Percentiles rank a stretch among this genome's conserved stretches.
Evolutionary conservation across 2,113 vertebrate species (phyloP).

Genomic region (Cathartes aura): DNA sequence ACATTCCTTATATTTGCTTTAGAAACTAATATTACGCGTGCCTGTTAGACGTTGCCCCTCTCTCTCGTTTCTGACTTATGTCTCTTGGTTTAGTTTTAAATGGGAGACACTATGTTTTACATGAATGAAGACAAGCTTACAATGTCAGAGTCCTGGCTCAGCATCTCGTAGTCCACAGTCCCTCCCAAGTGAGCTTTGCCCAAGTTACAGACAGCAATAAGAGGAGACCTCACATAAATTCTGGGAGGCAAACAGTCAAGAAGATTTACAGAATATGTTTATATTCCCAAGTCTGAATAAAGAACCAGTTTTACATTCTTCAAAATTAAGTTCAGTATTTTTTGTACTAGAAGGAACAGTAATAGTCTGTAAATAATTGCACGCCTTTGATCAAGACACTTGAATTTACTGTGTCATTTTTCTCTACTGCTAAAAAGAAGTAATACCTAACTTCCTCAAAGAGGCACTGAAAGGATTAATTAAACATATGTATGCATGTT

Average conservation of each 20-base stretch:
- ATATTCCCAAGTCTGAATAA: not conserved
- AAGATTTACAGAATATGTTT: not conserved
- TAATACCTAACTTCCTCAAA: conserved; percentile 12
- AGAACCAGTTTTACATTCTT: not conserved
- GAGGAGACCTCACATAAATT: not conserved
- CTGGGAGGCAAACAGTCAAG: not conserved
- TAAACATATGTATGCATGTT: not conserved
- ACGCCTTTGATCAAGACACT: conserved; percentile 21
- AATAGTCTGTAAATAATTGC: conserved; percentile 25
- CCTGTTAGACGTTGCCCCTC: not conserved
- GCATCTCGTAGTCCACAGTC: not conserved
- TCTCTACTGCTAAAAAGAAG: not conserved
- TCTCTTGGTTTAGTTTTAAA: not conserved
- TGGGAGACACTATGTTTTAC: not conserved
- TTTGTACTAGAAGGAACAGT: not conserved
- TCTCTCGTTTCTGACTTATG: not conserved
- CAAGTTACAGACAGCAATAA: not conserved
- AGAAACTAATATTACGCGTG: not conserved
- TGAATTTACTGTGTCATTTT: conserved; percentile 1
- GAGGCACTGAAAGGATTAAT: conserved; percentile 16
- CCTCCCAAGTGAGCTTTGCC: not conserved
- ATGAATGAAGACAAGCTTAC: not conserved
- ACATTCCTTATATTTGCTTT: not conserved
- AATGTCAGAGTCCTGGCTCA: not conserved
- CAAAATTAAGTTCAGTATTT: not conserved